Conservation (phyloP, 2,888 invertebrate genomes). For the Glaucopsyche alexis region DNA sequence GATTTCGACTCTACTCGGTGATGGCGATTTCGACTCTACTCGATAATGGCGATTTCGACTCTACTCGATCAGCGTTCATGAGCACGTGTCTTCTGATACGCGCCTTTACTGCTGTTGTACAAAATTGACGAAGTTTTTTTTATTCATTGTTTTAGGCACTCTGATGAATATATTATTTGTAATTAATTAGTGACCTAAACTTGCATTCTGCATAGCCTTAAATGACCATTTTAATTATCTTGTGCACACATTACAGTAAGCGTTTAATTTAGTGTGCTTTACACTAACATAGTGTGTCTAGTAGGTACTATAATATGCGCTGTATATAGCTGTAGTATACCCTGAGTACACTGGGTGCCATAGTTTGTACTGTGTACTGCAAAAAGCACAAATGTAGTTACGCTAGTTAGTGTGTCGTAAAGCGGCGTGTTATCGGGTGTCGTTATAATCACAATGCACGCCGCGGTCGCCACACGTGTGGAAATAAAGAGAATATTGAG, state of each 20-base stretch:
- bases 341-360: not conserved
- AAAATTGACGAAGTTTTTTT: not conserved
- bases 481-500: constrained; percentile 58
- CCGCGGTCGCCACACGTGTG: constrained; percentile 33
- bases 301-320: not conserved
- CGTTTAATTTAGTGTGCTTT: not conserved
- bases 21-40: too few relatives aligned
- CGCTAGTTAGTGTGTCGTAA: constrained; percentile 41
- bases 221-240: not conserved
- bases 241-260: not conserved
- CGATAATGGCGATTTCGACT: too few relatives aligned
- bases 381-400: constrained; percentile 33
- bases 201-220: not conserved
- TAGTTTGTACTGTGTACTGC: constrained; percentile 2
- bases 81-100: too few relatives aligned
- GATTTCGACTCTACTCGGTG: too few relatives aligned
- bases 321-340: too few relatives aligned
- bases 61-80: too few relatives aligned
- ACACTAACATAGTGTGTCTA: not conserved
- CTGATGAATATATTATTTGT: not conserved
- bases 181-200: constrained; percentile 8
- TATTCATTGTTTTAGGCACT: not conserved
- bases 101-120: not conserved
- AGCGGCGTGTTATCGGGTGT: constrained; percentile 43
- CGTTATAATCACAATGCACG: constrained; percentile 46